Evolutionary conservation across 2,888 invertebrate genomes (phyloP).

Genomic region (Eurois occulta): DNA sequence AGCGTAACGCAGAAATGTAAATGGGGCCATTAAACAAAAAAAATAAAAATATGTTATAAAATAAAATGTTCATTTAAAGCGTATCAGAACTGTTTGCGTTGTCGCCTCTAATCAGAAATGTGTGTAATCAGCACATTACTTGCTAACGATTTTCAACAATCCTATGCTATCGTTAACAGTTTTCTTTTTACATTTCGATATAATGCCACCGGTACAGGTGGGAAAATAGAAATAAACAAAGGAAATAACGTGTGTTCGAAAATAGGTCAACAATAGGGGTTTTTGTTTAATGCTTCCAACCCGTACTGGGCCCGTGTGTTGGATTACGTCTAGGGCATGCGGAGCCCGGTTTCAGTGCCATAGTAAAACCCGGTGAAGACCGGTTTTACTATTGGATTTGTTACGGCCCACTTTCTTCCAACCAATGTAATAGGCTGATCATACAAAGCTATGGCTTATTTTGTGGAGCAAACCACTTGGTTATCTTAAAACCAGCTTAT

Average conservation of each 20-base stretch:
- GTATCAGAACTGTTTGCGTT: not conserved
- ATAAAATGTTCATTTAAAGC: not conserved
- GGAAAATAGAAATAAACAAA: not conserved
- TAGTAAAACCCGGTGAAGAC: too few relatives aligned
- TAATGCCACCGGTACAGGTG: not conserved
- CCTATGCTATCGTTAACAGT: slow-evolving; percentile 17
- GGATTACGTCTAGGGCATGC: not conserved
- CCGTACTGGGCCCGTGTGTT: not conserved
- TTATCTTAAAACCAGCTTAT: not conserved
- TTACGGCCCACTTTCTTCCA: not conserved
- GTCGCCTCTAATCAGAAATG: slow-evolving; percentile 16
- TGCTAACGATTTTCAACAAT: slow-evolving; percentile 11
- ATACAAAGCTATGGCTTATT: not conserved
- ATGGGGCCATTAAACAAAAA: not conserved
- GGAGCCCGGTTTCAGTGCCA: too few relatives aligned
- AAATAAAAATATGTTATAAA: not conserved
- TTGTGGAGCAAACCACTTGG: not conserved
- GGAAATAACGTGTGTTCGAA: not conserved
- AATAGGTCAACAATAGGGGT: not conserved
- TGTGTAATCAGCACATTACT: slow-evolving; percentile 22
- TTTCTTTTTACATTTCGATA: slow-evolving; percentile 3
- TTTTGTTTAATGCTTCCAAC: not conserved
- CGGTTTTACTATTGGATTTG: too few relatives aligned
- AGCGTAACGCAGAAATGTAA: too few relatives aligned
- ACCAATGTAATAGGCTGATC: not conserved